These are phyloP conservation scores for Exaiptasia diaphana DNA, from an alignment of 64 coral and sea anemone species.

Conservation along the genomic window DNA sequence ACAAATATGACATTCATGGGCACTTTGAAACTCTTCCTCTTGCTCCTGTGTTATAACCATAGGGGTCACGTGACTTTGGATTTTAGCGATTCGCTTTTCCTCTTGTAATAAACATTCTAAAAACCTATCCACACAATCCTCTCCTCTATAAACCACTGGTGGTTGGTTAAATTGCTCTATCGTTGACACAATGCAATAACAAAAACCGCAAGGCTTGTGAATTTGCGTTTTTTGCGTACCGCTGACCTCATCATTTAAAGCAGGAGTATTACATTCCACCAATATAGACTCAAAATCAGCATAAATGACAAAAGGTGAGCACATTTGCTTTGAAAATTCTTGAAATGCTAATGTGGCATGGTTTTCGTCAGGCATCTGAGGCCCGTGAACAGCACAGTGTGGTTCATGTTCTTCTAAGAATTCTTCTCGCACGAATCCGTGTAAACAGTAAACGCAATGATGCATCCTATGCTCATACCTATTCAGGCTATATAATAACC, in stretches of 20 bases:
- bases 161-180: neutral
- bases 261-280: neutral
- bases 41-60: neutral
- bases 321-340: neutral
- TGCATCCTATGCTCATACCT: neutral
- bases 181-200: neutral
- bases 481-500: too few species aligned
- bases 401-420: too few species aligned
- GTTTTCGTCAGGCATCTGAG: neutral
- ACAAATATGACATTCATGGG: neutral
- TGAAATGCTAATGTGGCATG: neutral
- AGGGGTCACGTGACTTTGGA: neutral
- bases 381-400: neutral
- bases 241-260: neutral
- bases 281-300: slow-evolving; percentile 5
- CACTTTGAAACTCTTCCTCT: neutral
- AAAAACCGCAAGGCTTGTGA: neutral
- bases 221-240: neutral
- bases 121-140: neutral
- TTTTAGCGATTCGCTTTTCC: neutral
- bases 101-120: neutral
- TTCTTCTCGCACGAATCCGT: too few species aligned
- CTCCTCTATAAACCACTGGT: neutral
- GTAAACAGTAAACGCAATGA: too few species aligned
- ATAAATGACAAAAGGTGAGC: neutral